Conservation (phyloP, 37 sponge, comb jelly and placozoan genomes). For the Agelas oroides region DNA sequence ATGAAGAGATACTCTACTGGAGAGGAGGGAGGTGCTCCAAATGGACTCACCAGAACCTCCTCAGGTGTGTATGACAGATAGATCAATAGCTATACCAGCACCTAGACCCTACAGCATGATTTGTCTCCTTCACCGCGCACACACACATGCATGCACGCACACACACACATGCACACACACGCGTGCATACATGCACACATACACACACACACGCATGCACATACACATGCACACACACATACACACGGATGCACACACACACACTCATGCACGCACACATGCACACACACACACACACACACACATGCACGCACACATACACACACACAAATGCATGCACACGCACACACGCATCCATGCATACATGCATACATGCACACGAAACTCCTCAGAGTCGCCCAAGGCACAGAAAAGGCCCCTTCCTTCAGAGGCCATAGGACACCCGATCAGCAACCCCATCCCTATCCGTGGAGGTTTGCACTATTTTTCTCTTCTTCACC, state of each 20-base stretch:
- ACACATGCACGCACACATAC: neutral
- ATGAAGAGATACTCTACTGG: neutral
- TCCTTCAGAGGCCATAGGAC: too few species aligned
- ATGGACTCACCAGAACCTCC: neutral
- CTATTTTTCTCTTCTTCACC: too few species aligned
- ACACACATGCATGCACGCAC: neutral
- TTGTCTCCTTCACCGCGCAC: neutral
- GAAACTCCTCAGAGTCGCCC: too few species aligned
- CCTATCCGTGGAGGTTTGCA: too few species aligned
- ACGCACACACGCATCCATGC: constrained; percentile 24
- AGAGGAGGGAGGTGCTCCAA: neutral
- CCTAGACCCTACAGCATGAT: too few species aligned
- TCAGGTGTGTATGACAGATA: neutral
- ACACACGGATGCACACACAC: neutral
- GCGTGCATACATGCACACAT: constrained; percentile 27
- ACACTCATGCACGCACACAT: neutral
- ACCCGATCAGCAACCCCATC: too few species aligned
- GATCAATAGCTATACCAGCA: neutral
- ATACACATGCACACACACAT: constrained; percentile 5
- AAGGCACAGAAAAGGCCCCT: too few species aligned
- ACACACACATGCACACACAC: constrained; percentile 20
- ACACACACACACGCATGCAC: too few species aligned
- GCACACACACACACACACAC: neutral
- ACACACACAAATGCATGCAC: constrained; percentile 29
- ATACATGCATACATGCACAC: constrained; percentile 16